phyloP scores from a whole-genome alignment of 2,797 vertebrate genomes.

The Gastrophryne carolinensis region DNA sequence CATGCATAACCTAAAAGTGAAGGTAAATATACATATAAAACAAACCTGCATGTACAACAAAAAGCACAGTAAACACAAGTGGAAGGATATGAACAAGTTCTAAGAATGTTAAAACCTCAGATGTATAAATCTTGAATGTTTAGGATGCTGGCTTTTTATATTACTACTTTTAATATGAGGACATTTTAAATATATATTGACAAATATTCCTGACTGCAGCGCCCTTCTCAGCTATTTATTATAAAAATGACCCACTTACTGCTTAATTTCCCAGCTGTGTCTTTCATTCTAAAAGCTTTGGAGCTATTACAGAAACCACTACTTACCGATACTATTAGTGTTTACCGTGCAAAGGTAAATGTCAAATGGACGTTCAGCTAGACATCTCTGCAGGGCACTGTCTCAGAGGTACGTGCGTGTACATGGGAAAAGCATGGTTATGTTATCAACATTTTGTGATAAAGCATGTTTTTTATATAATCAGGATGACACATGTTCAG shows the following conservation, averaged over 20 bases:
- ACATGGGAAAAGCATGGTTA: neutral
- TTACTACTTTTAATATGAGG: neutral
- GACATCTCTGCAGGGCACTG: neutral
- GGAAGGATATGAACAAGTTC: too few species aligned
- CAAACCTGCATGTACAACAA: too few species aligned
- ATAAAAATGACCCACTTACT: conserved; percentile 10
- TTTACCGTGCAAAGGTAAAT: neutral
- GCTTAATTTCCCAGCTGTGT: conserved; percentile 27
- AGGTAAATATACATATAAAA: too few species aligned
- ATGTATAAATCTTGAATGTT: neutral
- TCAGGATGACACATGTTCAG: too few species aligned
- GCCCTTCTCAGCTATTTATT: conserved; percentile 11
- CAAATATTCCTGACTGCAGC: neutral
- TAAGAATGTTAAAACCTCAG: neutral
- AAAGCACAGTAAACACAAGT: too few species aligned
- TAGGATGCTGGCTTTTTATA: neutral
- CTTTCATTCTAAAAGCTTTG: conserved; percentile 12
- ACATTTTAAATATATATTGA: neutral
- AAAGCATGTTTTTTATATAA: neutral
- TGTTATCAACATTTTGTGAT: neutral
- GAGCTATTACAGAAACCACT: conserved; percentile 4
- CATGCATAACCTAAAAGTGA: too few species aligned
- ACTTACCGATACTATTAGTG: conserved; percentile 6
- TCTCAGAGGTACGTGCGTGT: neutral
- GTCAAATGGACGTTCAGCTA: neutral